Base-by-base conservation (phyloP, 2,113 vertebrate genomes). In the Engraulis encrasicolus region DNA sequence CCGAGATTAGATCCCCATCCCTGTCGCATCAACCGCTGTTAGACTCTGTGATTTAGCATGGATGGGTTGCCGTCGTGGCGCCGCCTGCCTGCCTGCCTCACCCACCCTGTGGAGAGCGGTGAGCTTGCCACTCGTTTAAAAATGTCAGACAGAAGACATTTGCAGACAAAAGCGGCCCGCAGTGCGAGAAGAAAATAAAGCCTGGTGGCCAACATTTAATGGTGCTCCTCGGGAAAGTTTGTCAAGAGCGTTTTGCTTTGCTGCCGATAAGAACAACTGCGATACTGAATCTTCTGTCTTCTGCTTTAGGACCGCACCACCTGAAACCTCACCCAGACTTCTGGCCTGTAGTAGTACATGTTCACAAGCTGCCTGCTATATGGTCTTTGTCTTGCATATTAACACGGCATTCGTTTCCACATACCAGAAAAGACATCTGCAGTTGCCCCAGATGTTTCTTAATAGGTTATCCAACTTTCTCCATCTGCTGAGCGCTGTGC, bases 91-190 rank as follows among this genome's bases (percentile, higher is more conserved):
- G n/a, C n/a, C n/a, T n/a, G 6, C 17, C 27, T 86, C 50, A 17
- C 27, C 66, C 66, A 34, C 66, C 66, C 66, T 31, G 66, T 34
- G 11, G 66, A 17, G 23, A 36, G 66, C 66, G 15, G 66, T 74
- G 27, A 34, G 66, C 66, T 74, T 74, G 66, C 66, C 66, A 74
- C 66, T 74, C 12, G 12, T 74, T 74, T 74, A 74, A 74, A 74
- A 74, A 74, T 74, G 66, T 74, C 66, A 74, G 11, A 31, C 66
- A 3, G 66, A 74, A 74, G 66, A 74, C 66, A 74, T 74, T 74
- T 31, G 27, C 17, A 74, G 11, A 74, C 66, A 74, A 74, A 34
- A 14, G 27, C 31, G 66, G 27, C 66, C n/a, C n/a, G n/a, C 31
- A 27, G 27, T 74, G 31, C 4, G 27, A 11, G 12, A 74, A 15